Evolutionary conservation across 2,888 invertebrate species (phyloP).

Genomic region (Portevinia maculata): DNA sequence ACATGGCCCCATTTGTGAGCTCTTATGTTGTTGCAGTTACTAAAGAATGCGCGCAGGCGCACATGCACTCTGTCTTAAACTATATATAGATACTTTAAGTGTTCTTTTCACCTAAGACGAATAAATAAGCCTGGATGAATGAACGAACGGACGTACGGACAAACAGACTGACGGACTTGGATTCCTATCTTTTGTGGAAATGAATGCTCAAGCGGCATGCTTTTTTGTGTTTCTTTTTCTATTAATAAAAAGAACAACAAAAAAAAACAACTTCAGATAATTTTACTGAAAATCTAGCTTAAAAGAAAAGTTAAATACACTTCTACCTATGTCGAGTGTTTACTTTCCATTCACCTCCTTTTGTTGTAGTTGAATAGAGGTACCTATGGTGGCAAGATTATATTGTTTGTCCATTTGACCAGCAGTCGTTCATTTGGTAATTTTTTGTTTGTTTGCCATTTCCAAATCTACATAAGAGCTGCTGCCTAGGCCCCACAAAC

Average conservation of each 20-base stretch:
- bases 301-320: slow-evolving; percentile 2
- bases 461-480: neutral
- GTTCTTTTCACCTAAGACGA: slow-evolving; percentile 48
- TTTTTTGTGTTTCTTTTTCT: neutral
- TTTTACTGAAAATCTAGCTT: slow-evolving; percentile 2
- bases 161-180: slow-evolving; percentile 14
- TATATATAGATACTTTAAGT: slow-evolving; percentile 12
- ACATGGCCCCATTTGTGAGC: slow-evolving; percentile 50
- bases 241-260: slow-evolving; percentile 1
- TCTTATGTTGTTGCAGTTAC: slow-evolving; percentile 25
- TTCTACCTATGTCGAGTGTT: neutral
- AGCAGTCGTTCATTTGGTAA: neutral
- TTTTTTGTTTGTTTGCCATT: slow-evolving; percentile 16
- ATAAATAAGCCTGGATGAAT: slow-evolving; percentile 46
- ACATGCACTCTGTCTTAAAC: neutral
- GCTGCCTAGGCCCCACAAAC: neutral
- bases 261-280: neutral
- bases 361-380: neutral
- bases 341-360: slow-evolving; percentile 31
- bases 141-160: slow-evolving; percentile 11
- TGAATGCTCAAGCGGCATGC: slow-evolving; percentile 20
- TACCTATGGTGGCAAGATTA: neutral
- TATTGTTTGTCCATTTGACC: slow-evolving; percentile 19
- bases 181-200: slow-evolving; percentile 51
- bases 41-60: slow-evolving; percentile 40